Conservation (phyloP, 2,888 invertebrate species). For the Cheilosia scutellata region DNA sequence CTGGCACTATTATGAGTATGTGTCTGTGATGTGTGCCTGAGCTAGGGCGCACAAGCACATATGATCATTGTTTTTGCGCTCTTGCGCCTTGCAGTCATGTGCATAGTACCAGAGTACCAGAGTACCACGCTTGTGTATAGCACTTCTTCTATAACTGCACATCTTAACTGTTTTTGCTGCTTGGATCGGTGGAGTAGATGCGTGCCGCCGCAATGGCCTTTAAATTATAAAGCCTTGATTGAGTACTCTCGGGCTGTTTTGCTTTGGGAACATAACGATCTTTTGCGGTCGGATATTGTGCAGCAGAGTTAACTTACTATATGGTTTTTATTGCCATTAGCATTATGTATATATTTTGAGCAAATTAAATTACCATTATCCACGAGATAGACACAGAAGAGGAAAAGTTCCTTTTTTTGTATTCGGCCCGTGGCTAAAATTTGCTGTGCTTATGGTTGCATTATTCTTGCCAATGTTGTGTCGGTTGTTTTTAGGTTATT, state of each 20-base stretch:
- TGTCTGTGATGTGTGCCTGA: not conserved
- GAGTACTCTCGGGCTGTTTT: conserved; percentile 62
- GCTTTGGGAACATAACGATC: conserved; percentile 54
- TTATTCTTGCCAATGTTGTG: conserved; percentile 27
- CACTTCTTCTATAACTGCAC: conserved; percentile 63
- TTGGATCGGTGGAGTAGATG: conserved; percentile 62
- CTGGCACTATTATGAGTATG: not conserved
- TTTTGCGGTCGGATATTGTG: conserved; percentile 43
- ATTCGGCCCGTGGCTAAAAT: conserved; percentile 6
- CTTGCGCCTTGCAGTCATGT: conserved; percentile 35
- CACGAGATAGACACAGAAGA: conserved; percentile 48
- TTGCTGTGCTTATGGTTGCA: conserved; percentile 19
- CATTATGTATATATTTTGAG: conserved; percentile 62
- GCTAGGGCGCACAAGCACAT: conserved; percentile 68
- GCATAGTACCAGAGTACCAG: conserved; percentile 9
- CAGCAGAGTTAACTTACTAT: conserved; percentile 35
- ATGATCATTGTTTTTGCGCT: conserved; percentile 56
- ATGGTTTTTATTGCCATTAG: conserved; percentile 68
- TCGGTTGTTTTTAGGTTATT: conserved; percentile 2
- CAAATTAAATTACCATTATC: conserved; percentile 73
- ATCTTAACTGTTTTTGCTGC: conserved; percentile 69
- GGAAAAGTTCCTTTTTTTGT: conserved; percentile 6
- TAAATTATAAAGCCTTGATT: conserved; percentile 64
- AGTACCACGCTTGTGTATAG: conserved; percentile 30
- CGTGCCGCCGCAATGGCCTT: conserved; percentile 67